These are phyloP conservation scores for Philopedon plagiatum DNA, from an alignment of 2,888 invertebrate species.

Conservation along the genomic window DNA sequence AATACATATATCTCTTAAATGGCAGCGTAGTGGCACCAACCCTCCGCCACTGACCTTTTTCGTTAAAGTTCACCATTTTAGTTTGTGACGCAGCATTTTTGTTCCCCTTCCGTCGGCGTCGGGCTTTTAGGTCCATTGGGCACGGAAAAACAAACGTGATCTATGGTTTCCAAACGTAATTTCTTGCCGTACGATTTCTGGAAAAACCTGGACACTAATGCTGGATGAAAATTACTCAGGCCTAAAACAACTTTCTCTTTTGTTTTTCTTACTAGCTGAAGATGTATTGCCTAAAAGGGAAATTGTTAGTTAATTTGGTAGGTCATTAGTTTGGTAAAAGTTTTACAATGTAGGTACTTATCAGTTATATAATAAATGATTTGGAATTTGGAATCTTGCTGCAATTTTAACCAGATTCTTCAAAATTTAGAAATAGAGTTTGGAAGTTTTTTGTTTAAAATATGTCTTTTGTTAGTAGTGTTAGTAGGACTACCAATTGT, in stretches of 20 bases:
- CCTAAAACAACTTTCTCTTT: slow-evolving; percentile 42
- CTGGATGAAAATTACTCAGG: slow-evolving; percentile 42
- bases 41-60: slow-evolving; percentile 31
- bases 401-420: too few relatives aligned
- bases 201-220: slow-evolving; percentile 47
- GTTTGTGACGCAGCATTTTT: slow-evolving; percentile 36
- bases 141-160: slow-evolving; percentile 49
- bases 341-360: too few relatives aligned
- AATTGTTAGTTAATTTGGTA: slow-evolving; percentile 1
- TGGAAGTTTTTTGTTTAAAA: too few relatives aligned
- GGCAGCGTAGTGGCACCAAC: not conserved
- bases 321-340: too few relatives aligned
- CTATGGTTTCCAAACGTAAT: slow-evolving; percentile 42
- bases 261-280: slow-evolving; percentile 27
- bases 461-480: too few relatives aligned
- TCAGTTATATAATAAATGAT: too few relatives aligned
- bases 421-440: too few relatives aligned
- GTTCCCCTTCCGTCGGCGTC: slow-evolving; percentile 14
- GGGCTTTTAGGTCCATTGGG: slow-evolving; percentile 47
- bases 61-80: slow-evolving; percentile 27
- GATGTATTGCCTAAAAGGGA: slow-evolving; percentile 15
- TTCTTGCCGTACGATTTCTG: slow-evolving; percentile 47
- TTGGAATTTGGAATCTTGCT: too few relatives aligned
- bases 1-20: not conserved
- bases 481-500: too few relatives aligned